Percentiles rank a stretch among this genome's conserved stretches.
Conservation (phyloP, 2,797 vertebrate genomes). For the Epinephelus coioides region DNA sequence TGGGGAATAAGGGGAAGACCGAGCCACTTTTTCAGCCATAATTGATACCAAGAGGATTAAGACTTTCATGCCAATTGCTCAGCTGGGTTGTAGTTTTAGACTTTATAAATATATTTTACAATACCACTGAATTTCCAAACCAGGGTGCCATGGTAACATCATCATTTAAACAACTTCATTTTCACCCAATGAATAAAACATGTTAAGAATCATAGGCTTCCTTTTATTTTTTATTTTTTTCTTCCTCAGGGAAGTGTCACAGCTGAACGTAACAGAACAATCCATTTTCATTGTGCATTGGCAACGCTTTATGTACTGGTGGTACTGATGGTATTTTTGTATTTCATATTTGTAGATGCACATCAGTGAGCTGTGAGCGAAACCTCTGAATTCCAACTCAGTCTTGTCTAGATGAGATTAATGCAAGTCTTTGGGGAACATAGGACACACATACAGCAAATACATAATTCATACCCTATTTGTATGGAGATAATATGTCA, state of each 20-base stretch:
- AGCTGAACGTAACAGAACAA: conserved; percentile 37
- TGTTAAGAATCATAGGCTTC: conserved; percentile 2
- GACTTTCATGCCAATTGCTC: conserved; percentile 56
- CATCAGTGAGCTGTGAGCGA: conserved; percentile 8
- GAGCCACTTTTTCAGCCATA: conserved; percentile 66
- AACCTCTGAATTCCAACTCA: conserved; percentile 16
- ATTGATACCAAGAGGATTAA: conserved; percentile 77
- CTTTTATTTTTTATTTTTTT: conserved; percentile 3
- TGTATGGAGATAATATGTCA: conserved; percentile 11
- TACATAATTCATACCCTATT: conserved; percentile 35
- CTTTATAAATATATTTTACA: conserved; percentile 49
- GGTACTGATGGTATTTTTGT: conserved; percentile 2
- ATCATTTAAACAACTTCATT: conserved; percentile 59
- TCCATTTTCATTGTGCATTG: conserved; percentile 24
- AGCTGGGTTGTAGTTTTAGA: conserved; percentile 46
- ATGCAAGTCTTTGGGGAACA: conserved; percentile 21
- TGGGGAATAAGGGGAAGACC: conserved; percentile 27
- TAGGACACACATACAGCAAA: background rate
- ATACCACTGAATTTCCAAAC: conserved; percentile 34
- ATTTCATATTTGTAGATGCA: conserved; percentile 35
- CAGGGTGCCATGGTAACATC: conserved; percentile 16
- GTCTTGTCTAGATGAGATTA: background rate
- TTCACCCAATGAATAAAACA: conserved; percentile 66
- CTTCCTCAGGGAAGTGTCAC: conserved; percentile 24
- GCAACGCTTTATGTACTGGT: background rate